These are phyloP conservation scores for Scaptomyza pallida DNA, from an alignment of 1,140 invertebrate species.

Conservation along the genomic window DNA sequence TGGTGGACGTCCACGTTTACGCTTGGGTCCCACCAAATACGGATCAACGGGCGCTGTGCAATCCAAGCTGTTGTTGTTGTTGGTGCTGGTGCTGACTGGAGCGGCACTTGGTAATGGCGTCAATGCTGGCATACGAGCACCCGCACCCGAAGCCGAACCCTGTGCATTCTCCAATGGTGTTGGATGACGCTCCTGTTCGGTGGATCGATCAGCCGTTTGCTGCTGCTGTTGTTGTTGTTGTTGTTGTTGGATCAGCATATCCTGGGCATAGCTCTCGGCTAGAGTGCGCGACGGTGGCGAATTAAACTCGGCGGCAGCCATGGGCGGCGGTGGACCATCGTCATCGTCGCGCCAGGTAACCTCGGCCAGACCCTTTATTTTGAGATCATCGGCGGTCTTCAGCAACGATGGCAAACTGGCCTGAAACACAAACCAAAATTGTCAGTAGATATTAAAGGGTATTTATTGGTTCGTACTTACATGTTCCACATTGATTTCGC, in stretches of 20 bases:
- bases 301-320: conserved; percentile 79
- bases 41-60: conserved; percentile 52
- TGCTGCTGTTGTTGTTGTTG: conserved; percentile 51
- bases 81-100: conserved; percentile 14
- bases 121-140: conserved; percentile 56
- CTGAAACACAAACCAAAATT: conserved; percentile 83
- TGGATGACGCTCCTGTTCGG: conserved; percentile 48
- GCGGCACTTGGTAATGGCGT: conserved; percentile 45
- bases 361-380: conserved; percentile 95
- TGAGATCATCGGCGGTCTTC: conserved; percentile 95
- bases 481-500: conserved; percentile 96
- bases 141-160: conserved; percentile 44
- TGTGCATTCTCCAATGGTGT: conserved; percentile 42
- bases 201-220: background rate
- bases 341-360: conserved; percentile 90
- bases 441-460: too few relatives aligned
- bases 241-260: conserved; percentile 58
- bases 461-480: conserved; percentile 32
- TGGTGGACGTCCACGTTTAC: conserved; percentile 87
- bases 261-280: conserved; percentile 62
- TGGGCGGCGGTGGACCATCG: conserved; percentile 78
- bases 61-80: conserved; percentile 27
- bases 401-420: conserved; percentile 92
- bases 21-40: conserved; percentile 71
- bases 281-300: conserved; percentile 63